Percentiles rank a stretch among this genome's conserved stretches.
These are phyloP conservation scores for Aphrocallistes beatrix DNA, from an alignment of 37 sponge, comb jelly and placozoan genomes.

Conservation along the genomic window DNA sequence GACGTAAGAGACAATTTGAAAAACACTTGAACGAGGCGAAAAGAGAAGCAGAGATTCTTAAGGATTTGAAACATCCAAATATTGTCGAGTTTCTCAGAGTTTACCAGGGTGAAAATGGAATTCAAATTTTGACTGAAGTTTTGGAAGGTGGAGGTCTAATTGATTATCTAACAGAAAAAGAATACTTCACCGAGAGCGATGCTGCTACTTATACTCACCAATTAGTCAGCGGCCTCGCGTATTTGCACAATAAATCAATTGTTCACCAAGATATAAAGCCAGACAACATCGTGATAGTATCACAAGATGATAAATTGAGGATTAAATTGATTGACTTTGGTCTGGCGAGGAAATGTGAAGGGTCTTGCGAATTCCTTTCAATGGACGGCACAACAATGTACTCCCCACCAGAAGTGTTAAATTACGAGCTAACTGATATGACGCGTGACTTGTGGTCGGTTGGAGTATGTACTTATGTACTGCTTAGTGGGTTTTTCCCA, in stretches of 20 bases:
- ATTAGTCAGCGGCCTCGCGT: not conserved
- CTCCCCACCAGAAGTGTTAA: not conserved
- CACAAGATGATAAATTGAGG: not conserved
- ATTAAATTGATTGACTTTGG: not conserved
- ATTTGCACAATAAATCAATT: not conserved
- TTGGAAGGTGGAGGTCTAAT: not conserved
- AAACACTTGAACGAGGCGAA: not conserved
- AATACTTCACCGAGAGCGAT: conserved; percentile 1
- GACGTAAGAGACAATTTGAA: not conserved
- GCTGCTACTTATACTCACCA: not conserved
- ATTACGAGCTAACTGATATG: not conserved
- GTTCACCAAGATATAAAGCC: conserved; percentile 7
- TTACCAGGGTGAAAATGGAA: not conserved
- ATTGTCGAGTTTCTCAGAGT: not conserved
- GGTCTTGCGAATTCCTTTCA: not conserved
- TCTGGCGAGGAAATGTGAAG: not conserved
- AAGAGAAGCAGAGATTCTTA: not conserved
- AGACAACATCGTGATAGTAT: not conserved
- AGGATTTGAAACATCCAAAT: not conserved
- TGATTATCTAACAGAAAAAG: not conserved
- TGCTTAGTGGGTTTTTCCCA: not conserved
- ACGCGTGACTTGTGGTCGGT: not conserved
- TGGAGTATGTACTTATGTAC: not conserved
- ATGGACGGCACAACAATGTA: not conserved
- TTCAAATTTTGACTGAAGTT: not conserved